Percentiles rank a stretch among this genome's conserved stretches.
Conservation (phyloP, 2,888 invertebrate species). For the Brachypterus glaber region DNA sequence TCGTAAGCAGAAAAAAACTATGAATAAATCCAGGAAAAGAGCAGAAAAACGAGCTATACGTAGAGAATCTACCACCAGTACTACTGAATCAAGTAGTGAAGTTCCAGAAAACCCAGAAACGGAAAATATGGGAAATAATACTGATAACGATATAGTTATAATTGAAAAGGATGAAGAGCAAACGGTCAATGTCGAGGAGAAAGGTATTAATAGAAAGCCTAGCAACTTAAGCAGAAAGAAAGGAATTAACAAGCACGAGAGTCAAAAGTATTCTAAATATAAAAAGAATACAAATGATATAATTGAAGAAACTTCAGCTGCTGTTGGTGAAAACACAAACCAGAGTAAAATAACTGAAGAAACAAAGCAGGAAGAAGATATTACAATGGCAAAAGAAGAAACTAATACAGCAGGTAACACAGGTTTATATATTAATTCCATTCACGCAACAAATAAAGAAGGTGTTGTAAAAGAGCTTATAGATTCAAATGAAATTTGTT, state of each 20-base stretch:
- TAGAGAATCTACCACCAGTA: slow-evolving; percentile 24
- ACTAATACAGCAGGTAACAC: not conserved
- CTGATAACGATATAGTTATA: slow-evolving; percentile 7
- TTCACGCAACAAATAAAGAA: not conserved
- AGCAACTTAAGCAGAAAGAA: slow-evolving; percentile 20
- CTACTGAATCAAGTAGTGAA: slow-evolving; percentile 27
- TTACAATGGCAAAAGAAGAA: slow-evolving; percentile 1
- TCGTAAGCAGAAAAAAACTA: slow-evolving; percentile 21
- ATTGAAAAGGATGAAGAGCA: slow-evolving; percentile 6
- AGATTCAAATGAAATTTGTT: no score
- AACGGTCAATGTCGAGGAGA: not conserved
- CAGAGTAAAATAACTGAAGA: no score
- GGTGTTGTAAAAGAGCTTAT: no score
- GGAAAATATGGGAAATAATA: slow-evolving; percentile 8
- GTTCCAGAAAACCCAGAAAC: slow-evolving; percentile 17
- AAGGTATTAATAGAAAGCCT: not conserved
- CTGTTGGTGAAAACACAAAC: no score
- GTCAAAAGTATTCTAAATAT: slow-evolving; percentile 21
- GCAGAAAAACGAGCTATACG: slow-evolving; percentile 20
- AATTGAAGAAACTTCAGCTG: no score
- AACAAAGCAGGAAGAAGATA: slow-evolving; percentile 1
- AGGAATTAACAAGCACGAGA: slow-evolving; percentile 20
- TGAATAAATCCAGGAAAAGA: slow-evolving; percentile 20
- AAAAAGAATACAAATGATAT: slow-evolving; percentile 17
- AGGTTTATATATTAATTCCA: not conserved